Percentiles rank a stretch among this genome's conserved stretches.
Conservation (phyloP, 1,140 invertebrate species). For the Hyposmocoma kahamanoa region DNA sequence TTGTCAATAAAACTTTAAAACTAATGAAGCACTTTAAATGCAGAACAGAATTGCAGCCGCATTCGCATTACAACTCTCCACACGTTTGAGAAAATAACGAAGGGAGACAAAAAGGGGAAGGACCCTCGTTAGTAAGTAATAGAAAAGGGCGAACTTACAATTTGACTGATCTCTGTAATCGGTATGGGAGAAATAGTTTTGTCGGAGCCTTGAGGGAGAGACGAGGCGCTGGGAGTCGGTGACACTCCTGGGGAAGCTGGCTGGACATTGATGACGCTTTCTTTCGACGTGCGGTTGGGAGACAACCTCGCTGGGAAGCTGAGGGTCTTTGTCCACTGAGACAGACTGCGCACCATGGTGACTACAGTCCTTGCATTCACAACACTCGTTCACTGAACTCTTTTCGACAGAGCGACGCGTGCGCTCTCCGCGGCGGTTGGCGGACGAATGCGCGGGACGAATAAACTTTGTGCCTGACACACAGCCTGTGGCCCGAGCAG, state of each 20-base stretch:
- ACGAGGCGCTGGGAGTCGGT: constrained; percentile 69
- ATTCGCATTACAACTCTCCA: constrained; percentile 7
- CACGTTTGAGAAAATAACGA: not conserved
- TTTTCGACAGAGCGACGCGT: constrained; percentile 35
- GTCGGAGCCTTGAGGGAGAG: constrained; percentile 65
- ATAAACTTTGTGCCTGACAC: constrained; percentile 26
- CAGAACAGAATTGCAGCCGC: constrained; percentile 15
- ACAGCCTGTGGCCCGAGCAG: constrained; percentile 44
- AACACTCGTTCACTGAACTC: constrained; percentile 54
- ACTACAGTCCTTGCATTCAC: constrained; percentile 52
- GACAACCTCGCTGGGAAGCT: constrained; percentile 88
- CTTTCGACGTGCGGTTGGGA: constrained; percentile 83
- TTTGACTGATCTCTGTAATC: constrained; percentile 78
- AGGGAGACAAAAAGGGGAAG: not conserved
- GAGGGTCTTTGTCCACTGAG: constrained; percentile 90
- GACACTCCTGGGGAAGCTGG: constrained; percentile 62
- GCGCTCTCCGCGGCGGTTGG: constrained; percentile 36
- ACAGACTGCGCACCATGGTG: constrained; percentile 87
- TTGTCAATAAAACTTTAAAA: not conserved
- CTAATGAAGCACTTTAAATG: constrained; percentile 22
- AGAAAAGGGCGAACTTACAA: constrained; percentile 68
- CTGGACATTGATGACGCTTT: constrained; percentile 76
- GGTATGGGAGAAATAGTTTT: constrained; percentile 72
- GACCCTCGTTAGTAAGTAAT: constrained; percentile 11
- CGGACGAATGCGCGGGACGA: constrained; percentile 44